A percentile compares a stretch with the other conserved stretches of the same genome.
Evolutionary conservation across 2,113 vertebrate species (phyloP).

Genomic region (Excalfactoria chinensis): DNA sequence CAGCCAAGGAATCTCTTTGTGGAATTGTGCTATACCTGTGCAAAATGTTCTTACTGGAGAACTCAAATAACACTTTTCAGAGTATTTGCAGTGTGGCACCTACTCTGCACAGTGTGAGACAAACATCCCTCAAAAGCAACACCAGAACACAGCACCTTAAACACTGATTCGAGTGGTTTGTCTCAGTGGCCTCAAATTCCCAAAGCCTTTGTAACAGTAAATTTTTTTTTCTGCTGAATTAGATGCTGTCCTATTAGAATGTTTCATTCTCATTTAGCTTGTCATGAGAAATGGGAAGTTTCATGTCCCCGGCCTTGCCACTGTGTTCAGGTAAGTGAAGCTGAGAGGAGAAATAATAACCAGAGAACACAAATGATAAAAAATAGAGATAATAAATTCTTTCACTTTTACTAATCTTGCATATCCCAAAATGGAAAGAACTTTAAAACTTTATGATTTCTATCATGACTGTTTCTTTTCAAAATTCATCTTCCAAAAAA

Average conservation of each 20-base stretch:
- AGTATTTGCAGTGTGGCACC: not conserved
- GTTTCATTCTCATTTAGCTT: not conserved
- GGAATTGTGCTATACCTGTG: not conserved
- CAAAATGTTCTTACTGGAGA: not conserved
- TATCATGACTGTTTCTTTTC: not conserved
- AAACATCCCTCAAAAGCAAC: not conserved
- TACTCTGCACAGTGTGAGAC: not conserved
- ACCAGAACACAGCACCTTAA: not conserved
- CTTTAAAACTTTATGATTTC: slow-evolving; percentile 39
- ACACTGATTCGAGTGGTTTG: not conserved
- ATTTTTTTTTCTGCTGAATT: not conserved
- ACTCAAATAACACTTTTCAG: not conserved
- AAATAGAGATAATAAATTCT: not conserved
- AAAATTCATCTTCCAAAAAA: slow-evolving; percentile 28
- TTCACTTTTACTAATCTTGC: not conserved
- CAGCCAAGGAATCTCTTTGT: not conserved
- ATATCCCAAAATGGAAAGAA: not conserved
- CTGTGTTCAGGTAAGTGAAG: not conserved
- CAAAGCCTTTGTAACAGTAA: not conserved
- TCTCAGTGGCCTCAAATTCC: not conserved
- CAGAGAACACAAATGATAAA: not conserved
- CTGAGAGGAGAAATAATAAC: not conserved
- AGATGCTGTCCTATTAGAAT: not conserved
- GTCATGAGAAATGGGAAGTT: not conserved
- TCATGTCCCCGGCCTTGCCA: not conserved